These are phyloP conservation scores for Ridgeia piscesae DNA, from an alignment of 1,140 invertebrate genomes.

Conservation along the genomic window DNA sequence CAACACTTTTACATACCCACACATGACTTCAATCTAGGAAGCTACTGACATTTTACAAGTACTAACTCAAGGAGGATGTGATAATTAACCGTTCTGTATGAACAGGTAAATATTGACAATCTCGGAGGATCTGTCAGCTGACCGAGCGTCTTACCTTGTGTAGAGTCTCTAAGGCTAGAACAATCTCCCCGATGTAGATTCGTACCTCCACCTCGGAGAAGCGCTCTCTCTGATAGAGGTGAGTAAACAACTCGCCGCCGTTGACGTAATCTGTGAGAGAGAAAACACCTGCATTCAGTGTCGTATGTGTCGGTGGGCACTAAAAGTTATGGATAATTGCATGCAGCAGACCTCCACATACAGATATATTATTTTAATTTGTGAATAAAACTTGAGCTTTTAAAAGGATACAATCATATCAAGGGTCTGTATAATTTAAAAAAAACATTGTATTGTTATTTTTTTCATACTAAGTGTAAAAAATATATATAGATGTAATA, in stretches of 20 bases:
- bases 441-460: background rate
- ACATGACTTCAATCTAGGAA: too few relatives aligned
- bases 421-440: too few relatives aligned
- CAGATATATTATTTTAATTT: background rate
- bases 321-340: background rate
- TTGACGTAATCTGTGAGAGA: constrained; percentile 85
- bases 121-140: background rate
- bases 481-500: background rate
- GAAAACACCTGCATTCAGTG: background rate
- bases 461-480: background rate
- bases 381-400: too few relatives aligned
- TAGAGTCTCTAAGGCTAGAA: constrained; percentile 93
- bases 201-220: constrained; percentile 99
- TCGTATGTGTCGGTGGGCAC: background rate
- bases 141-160: constrained; percentile 65
- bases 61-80: too few relatives aligned
- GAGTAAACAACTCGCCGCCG: constrained; percentile 96
- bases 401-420: too few relatives aligned
- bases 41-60: too few relatives aligned
- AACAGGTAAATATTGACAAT: too few relatives aligned
- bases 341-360: background rate
- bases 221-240: constrained; percentile 95
- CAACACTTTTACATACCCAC: too few relatives aligned
- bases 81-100: too few relatives aligned
- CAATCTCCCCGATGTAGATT: constrained; percentile 97